Evolutionary conservation across 1,140 invertebrate genomes (phyloP).

Genomic region (Drosophila bocqueti): DNA sequence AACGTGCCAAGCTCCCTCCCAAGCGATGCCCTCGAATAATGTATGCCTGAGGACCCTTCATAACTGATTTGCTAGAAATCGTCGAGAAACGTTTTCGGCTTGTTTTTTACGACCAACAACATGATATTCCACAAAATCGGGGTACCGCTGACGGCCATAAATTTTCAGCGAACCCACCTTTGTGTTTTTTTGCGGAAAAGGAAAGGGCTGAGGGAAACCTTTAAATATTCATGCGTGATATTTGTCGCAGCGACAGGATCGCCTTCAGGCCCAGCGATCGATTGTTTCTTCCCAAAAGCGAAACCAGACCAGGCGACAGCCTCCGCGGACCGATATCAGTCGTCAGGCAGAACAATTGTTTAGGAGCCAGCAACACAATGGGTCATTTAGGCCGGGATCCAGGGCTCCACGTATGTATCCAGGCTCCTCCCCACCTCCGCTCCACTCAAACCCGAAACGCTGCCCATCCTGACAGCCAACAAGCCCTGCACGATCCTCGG

Average conservation of each 20-base stretch:
- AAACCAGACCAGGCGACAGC: constrained; percentile 33
- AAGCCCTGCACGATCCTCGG: constrained; percentile 74
- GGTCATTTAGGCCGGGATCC: constrained; percentile 67
- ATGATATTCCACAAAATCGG: constrained; percentile 34
- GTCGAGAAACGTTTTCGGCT: constrained; percentile 15
- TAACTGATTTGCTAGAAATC: constrained; percentile 50
- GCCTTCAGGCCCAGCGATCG: constrained; percentile 67
- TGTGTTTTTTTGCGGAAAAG: constrained; percentile 53
- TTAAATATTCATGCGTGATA: constrained; percentile 81
- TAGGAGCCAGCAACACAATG: constrained; percentile 69
- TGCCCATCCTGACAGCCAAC: constrained; percentile 79
- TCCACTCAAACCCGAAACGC: constrained; percentile 54
- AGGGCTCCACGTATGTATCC: neutral
- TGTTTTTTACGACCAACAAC: constrained; percentile 10
- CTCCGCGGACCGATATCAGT: constrained; percentile 48
- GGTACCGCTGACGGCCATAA: constrained; percentile 44
- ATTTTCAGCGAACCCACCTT: constrained; percentile 56
- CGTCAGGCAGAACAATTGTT: constrained; percentile 65
- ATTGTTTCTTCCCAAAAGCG: constrained; percentile 64
- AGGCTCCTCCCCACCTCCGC: constrained; percentile 6
- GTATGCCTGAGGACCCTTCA: constrained; percentile 36
- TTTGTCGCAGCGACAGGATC: constrained; percentile 80
- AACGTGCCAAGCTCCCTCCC: constrained; percentile 34
- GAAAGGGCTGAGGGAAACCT: constrained; percentile 33
- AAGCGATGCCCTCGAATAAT: constrained; percentile 7